These are phyloP conservation scores for Brachionus calyciflorus DNA, from an alignment of 1,140 invertebrate genomes.

Conservation along the genomic window DNA sequence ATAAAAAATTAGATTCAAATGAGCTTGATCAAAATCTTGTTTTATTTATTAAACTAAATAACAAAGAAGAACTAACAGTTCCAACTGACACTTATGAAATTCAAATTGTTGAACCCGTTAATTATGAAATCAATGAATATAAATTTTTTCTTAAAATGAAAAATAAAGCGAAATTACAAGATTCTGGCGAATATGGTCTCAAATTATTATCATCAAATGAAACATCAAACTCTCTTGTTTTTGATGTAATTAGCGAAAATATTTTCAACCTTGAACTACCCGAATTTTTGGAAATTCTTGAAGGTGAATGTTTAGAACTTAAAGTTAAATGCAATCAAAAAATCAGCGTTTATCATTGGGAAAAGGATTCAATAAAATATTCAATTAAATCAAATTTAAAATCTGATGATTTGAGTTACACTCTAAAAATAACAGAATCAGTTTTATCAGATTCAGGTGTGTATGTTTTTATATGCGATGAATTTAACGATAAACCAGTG, in stretches of 20 bases:
- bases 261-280: neutral
- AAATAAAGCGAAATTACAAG: neutral
- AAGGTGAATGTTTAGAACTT: neutral
- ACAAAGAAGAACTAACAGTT: neutral
- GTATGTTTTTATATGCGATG: conserved; percentile 6
- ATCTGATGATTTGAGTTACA: neutral
- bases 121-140: neutral
- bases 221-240: neutral
- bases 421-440: neutral
- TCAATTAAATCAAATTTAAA: neutral
- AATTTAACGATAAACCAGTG: neutral
- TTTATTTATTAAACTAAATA: neutral
- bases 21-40: neutral
- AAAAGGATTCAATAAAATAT: neutral
- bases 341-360: conserved; percentile 11
- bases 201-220: neutral
- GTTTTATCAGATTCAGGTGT: neutral
- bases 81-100: neutral
- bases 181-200: neutral
- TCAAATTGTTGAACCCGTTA: neutral
- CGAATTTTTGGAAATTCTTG: neutral
- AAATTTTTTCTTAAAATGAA: neutral
- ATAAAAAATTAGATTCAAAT: neutral
- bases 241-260: neutral
- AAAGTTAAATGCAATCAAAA: conserved; percentile 29